Conservation (phyloP, 2,888 invertebrate genomes). For the Trichacis sp. region DNA sequence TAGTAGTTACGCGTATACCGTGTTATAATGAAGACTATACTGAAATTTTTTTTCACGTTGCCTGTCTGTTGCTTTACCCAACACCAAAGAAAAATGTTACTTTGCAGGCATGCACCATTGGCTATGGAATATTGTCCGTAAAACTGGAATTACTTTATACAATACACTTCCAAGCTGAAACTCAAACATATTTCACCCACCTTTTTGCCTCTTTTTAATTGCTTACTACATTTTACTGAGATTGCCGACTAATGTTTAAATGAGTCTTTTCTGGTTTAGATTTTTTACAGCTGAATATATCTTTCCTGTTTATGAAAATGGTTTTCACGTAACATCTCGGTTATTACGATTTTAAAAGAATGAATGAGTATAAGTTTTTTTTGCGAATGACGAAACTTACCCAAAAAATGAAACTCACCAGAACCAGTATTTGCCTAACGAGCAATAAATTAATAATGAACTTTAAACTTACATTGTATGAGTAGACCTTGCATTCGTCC, state of each 20-base stretch:
- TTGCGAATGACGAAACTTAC: slow-evolving; percentile 12
- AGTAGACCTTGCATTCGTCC: slow-evolving; percentile 87
- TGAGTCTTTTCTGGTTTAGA: too few species aligned
- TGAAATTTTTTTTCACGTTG: slow-evolving; percentile 35
- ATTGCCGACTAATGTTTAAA: too few species aligned
- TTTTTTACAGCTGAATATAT: too few species aligned
- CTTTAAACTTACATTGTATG: slow-evolving; percentile 87
- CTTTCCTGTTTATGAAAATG: too few species aligned
- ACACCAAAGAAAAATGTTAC: slow-evolving; percentile 61
- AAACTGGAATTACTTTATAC: too few species aligned
- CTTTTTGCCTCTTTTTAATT: slow-evolving; percentile 43
- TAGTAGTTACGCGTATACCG: too few species aligned
- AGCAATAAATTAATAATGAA: slow-evolving; percentile 36
- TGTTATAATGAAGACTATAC: too few species aligned
- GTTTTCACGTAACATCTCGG: too few species aligned
- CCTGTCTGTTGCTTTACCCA: slow-evolving; percentile 51
- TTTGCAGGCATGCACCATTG: slow-evolving; percentile 64
- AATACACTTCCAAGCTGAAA: too few species aligned
- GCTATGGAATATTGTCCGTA: slow-evolving; percentile 52
- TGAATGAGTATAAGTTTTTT: too few species aligned
- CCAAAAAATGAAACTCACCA: slow-evolving; percentile 53
- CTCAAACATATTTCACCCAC: slow-evolving; percentile 61
- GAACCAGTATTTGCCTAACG: slow-evolving; percentile 53
- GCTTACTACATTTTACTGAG: neutral
- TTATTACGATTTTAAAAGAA: too few species aligned